Evolutionary conservation across 2,888 invertebrate genomes (phyloP).

Genomic region (Dascillus cervinus): DNA sequence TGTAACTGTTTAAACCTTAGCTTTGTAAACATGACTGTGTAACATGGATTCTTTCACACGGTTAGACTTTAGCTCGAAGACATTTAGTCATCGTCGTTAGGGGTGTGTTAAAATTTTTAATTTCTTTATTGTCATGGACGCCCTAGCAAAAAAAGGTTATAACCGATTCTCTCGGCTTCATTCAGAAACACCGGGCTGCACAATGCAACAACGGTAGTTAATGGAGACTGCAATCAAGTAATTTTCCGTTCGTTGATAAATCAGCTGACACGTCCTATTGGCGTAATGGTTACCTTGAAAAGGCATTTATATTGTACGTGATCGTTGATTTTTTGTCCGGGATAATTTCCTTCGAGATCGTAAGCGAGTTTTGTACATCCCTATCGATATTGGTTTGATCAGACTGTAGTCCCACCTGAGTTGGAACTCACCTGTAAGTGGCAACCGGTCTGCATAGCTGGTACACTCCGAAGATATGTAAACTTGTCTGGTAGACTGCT

Average conservation of each 20-base stretch:
- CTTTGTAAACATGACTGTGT: constrained; percentile 8
- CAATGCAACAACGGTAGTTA: too few relatives aligned
- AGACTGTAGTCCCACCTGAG: constrained; percentile 8
- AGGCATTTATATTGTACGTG: too few relatives aligned
- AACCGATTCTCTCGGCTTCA: too few relatives aligned
- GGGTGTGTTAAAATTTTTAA: constrained; percentile 11
- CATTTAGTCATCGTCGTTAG: constrained; percentile 11
- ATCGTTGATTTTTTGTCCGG: too few relatives aligned
- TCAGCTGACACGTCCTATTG: too few relatives aligned
- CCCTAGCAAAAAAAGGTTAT: too few relatives aligned
- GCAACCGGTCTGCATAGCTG: constrained; percentile 23
- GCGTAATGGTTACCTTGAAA: too few relatives aligned
- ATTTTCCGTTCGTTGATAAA: too few relatives aligned
- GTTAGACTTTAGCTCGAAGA: constrained; percentile 8
- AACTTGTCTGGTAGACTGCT: constrained; percentile 12
- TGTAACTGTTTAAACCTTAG: too few relatives aligned
- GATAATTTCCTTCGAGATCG: too few relatives aligned
- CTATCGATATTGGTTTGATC: constrained; percentile 13
- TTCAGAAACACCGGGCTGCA: too few relatives aligned
- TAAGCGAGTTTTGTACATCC: constrained; percentile 11
- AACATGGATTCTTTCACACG: constrained; percentile 14
- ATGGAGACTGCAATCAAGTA: too few relatives aligned
- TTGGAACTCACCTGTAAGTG: constrained; percentile 19
- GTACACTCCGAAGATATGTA: constrained; percentile 18
- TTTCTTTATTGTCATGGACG: constrained; percentile 10